These are phyloP conservation scores for Acanthurus tractus DNA, from an alignment of 2,797 vertebrate species.

Conservation along the genomic window DNA sequence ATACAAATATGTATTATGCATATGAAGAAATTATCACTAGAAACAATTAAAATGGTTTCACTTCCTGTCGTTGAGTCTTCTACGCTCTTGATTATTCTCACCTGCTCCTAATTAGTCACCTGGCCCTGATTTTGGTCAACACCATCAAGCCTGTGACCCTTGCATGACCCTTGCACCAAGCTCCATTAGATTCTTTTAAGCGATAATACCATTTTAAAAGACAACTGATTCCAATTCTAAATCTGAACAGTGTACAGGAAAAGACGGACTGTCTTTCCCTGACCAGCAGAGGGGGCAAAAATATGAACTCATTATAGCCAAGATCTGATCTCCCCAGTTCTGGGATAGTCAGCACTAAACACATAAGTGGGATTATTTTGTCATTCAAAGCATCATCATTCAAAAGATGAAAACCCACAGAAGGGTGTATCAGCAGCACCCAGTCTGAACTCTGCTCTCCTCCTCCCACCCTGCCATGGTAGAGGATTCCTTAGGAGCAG, in stretches of 20 bases:
- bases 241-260: background rate
- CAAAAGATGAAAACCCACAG: background rate
- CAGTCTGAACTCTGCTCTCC: background rate
- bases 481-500: background rate
- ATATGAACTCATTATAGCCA: background rate
- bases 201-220: no score
- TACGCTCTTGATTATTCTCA: no score
- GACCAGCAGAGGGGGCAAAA: conserved; percentile 59
- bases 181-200: no score
- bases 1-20: no score
- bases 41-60: no score
- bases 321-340: background rate
- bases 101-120: no score
- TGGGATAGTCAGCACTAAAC: background rate
- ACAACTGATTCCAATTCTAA: no score
- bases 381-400: conserved; percentile 10
- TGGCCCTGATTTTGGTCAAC: no score
- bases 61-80: no score
- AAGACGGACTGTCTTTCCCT: background rate
- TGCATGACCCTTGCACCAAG: no score
- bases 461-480: conserved; percentile 15
- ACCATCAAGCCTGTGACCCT: no score
- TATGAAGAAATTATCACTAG: no score
- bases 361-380: background rate
- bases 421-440: conserved; percentile 6